Base-by-base conservation (phyloP, 2,888 invertebrate genomes). In the Nemurella pictetii region DNA sequence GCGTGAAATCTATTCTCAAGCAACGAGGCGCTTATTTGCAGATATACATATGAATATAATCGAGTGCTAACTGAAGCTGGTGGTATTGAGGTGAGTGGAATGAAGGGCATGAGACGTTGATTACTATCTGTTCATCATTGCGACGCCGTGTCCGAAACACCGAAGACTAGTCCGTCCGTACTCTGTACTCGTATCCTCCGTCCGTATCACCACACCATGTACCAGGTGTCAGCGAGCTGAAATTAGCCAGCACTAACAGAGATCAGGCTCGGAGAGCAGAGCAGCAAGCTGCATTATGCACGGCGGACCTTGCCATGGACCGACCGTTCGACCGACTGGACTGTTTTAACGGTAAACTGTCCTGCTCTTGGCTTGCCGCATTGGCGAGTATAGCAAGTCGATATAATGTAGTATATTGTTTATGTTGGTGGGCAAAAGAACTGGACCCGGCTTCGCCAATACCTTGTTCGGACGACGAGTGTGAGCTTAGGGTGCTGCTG, bases 331-430 rank as follows among this genome's bases (percentile, higher is more conserved):
- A 55, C 9, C 55, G 20, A 55, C 55, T 20, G 55, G 55, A 30
- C 78, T 28, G 78, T 78, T 78, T 78, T 30, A 78, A 78, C 28
- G 78, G 78, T 78, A 78, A 78, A 78, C 30, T 78, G 78, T 78
- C 78, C 75, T 75, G 75, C 75, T 75, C 75, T 28, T 25, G 26
- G 25, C 26, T 75, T 75, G 26, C 55, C 55, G 55, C 55, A 55
- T 55, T 55, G 55, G 55, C 55, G 1, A 55, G 15, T 55, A n/a
- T n/a, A 55, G 55, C 12, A 20, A 55, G 20, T 20, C 55, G 55
- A 55, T 55, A 55, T 55, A 55, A 55, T 20, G 55, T 55, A 55
- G 15, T 55, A 55, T 55, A 55, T 55, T 55, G 55, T 55, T 55
- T 55, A 55, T 55, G 55, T 55, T 55, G 55, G 55, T 55, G 55